These are phyloP conservation scores for Anguilla rostrata DNA, from an alignment of 2,113 vertebrate species.

Conservation along the genomic window DNA sequence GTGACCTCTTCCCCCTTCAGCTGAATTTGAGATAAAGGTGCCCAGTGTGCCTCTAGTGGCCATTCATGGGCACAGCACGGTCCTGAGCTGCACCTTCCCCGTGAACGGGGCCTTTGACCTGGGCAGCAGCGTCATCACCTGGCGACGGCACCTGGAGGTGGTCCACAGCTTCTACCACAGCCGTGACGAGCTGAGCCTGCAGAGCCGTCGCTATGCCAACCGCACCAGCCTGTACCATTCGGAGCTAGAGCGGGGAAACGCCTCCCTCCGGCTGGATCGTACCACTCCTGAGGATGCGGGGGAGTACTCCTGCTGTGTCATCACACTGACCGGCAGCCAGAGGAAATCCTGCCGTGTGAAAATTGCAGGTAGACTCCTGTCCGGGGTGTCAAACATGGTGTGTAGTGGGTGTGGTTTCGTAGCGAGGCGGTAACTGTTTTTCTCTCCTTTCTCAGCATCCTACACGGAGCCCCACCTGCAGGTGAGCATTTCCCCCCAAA, in stretches of 20 bases:
- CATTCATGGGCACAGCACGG: conserved; percentile 6
- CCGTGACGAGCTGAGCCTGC: conserved; percentile 41
- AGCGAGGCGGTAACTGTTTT: background rate
- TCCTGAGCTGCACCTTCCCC: conserved; percentile 49
- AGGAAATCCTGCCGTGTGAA: conserved; percentile 42
- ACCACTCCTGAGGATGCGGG: conserved; percentile 40
- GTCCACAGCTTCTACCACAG: conserved; percentile 52
- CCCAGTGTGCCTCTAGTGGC: conserved; percentile 26
- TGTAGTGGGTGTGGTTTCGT: background rate
- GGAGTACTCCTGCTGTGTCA: conserved; percentile 46
- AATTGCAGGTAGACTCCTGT: conserved; percentile 40
- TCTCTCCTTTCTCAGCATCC: conserved; percentile 33
- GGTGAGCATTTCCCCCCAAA: conserved; percentile 18
- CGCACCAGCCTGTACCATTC: conserved; percentile 45
- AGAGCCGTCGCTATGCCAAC: conserved; percentile 39
- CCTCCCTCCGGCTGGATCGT: conserved; percentile 47
- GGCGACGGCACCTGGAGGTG: conserved; percentile 46
- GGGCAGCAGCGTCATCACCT: conserved; percentile 40
- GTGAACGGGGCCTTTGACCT: conserved; percentile 11
- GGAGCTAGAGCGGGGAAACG: conserved; percentile 48
- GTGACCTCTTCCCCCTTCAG: conserved; percentile 25
- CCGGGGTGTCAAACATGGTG: no score
- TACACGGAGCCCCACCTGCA: conserved; percentile 47
- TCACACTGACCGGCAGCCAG: conserved; percentile 45
- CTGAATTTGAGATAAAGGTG: conserved; percentile 41